These are phyloP conservation scores for Acleris cristana DNA, from an alignment of 2,888 invertebrate genomes.

Conservation along the genomic window DNA sequence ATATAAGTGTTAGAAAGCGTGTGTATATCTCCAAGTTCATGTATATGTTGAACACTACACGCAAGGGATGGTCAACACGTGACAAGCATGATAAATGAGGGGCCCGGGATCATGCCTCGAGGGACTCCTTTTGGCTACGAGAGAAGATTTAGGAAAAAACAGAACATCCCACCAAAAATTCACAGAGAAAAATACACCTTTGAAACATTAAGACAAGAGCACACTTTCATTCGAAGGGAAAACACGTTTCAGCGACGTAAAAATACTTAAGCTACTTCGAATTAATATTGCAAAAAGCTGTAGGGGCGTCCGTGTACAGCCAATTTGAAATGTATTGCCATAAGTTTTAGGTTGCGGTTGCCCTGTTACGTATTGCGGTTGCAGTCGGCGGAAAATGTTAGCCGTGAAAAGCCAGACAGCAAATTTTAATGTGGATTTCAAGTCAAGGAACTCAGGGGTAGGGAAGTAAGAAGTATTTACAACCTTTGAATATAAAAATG, in stretches of 20 bases:
- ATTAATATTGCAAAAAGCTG: conserved; percentile 76
- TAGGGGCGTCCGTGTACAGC: conserved; percentile 47
- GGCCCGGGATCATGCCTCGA: conserved; percentile 78
- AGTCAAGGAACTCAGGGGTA: conserved; percentile 68
- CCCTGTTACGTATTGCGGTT: conserved; percentile 12
- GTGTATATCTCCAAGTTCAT: conserved; percentile 50
- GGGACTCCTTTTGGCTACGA: conserved; percentile 74
- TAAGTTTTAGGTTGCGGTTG: conserved; percentile 31
- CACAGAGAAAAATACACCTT: conserved; percentile 52
- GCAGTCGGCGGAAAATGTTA: conserved; percentile 49
- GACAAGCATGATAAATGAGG: conserved; percentile 82
- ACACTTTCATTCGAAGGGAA: conserved; percentile 41
- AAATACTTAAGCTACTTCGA: conserved; percentile 67
- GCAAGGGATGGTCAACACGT: conserved; percentile 82
- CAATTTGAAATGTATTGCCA: conserved; percentile 45
- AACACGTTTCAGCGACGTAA: conserved; percentile 59
- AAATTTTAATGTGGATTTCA: conserved; percentile 67
- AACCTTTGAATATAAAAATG: conserved; percentile 16
- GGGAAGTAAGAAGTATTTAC: conserved; percentile 41
- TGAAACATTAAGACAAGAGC: conserved; percentile 44
- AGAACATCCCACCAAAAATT: conserved; percentile 52
- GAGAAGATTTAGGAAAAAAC: conserved; percentile 60
- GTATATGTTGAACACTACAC: conserved; percentile 67
- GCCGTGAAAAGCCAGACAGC: conserved; percentile 57
- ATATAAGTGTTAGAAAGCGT: conserved; percentile 47